Percentiles rank a stretch among this genome's conserved stretches.
These are phyloP conservation scores for Coregonus clupeaformis DNA, from an alignment of 2,113 vertebrate genomes.

Conservation along the genomic window DNA sequence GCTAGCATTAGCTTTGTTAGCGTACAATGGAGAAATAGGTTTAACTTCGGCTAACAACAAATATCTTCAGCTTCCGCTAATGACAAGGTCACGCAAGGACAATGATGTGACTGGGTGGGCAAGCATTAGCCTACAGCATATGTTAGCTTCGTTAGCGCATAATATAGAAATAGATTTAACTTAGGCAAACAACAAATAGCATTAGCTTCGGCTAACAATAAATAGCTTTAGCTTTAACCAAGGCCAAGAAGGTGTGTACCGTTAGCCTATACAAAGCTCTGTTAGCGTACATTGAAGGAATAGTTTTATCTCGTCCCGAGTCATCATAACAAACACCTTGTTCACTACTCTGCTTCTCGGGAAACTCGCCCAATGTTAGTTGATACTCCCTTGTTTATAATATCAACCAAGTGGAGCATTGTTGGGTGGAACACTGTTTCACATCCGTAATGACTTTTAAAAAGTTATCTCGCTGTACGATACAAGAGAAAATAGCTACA, in stretches of 20 bases:
- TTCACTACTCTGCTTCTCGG: too few relatives aligned
- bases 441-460: background rate
- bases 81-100: conserved; percentile 86
- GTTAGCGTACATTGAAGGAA: too few relatives aligned
- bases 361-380: too few relatives aligned
- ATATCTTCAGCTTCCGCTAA: conserved; percentile 40
- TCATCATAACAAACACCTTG: too few relatives aligned
- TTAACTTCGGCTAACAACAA: too few relatives aligned
- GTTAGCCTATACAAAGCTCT: too few relatives aligned
- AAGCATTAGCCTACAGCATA: too few relatives aligned
- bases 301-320: too few relatives aligned
- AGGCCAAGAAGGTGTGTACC: too few relatives aligned
- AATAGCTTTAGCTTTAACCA: background rate
- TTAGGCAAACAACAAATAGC: background rate
- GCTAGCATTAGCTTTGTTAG: background rate
- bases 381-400: too few relatives aligned
- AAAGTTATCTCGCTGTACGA: background rate
- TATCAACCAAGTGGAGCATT: too few relatives aligned
- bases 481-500: background rate
- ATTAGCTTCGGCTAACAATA: background rate
- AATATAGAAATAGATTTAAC: background rate
- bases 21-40: background rate
- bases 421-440: background rate
- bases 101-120: conserved; percentile 79
- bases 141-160: background rate